These are phyloP conservation scores for Parnassius apollo DNA, from an alignment of 2,888 invertebrate species.

Conservation along the genomic window DNA sequence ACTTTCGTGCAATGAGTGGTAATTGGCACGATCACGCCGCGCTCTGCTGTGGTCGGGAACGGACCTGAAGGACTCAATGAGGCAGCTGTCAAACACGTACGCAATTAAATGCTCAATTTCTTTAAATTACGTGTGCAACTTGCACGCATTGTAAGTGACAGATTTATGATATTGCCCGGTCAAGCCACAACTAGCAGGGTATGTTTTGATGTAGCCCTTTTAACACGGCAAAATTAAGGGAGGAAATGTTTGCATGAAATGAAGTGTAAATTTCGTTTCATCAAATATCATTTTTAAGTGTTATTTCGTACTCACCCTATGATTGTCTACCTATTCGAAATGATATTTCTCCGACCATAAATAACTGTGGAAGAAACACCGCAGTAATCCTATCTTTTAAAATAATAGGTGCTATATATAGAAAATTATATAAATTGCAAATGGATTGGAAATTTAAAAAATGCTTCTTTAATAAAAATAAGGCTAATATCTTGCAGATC, in stretches of 20 bases:
- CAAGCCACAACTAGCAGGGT: slow-evolving; percentile 16
- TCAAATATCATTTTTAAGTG: not conserved
- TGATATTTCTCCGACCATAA: no score
- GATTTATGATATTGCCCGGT: slow-evolving; percentile 24
- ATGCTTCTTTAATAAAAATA: no score
- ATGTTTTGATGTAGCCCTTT: slow-evolving; percentile 17
- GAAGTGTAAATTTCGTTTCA: not conserved
- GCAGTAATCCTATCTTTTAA: no score
- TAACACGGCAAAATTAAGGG: not conserved
- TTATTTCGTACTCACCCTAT: no score
- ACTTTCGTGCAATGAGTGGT: slow-evolving; percentile 13
- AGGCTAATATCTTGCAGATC: no score
- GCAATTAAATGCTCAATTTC: slow-evolving; percentile 27
- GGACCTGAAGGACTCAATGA: slow-evolving; percentile 18
- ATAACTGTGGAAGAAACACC: no score
- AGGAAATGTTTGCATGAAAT: not conserved
- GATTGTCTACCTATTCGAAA: no score
- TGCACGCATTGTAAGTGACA: slow-evolving; percentile 28
- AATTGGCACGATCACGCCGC: slow-evolving; percentile 18
- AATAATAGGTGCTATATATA: no score
- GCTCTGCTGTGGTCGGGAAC: slow-evolving; percentile 11
- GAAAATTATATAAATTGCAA: no score
- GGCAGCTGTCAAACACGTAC: slow-evolving; percentile 27
- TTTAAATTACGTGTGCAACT: slow-evolving; percentile 24
- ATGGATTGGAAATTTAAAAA: no score